phyloP scores from a whole-genome alignment of 2,797 vertebrate species.

The Lepilemur ruficaudatus region DNA sequence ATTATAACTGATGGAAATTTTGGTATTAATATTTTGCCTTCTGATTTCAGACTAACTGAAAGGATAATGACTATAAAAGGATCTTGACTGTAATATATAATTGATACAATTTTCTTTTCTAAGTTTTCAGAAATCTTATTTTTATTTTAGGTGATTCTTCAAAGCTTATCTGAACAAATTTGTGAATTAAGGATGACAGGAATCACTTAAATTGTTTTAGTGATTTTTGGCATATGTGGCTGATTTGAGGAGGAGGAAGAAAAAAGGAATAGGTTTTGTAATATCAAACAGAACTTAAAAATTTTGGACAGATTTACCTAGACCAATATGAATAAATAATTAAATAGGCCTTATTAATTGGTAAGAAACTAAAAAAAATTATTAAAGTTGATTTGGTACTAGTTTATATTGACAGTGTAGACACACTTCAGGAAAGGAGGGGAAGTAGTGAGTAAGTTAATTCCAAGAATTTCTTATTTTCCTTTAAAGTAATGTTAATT shows the following conservation, averaged over 20 bases:
- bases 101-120: neutral
- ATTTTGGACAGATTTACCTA: neutral
- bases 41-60: conserved; percentile 22
- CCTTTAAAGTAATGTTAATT: neutral
- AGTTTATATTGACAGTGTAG: neutral
- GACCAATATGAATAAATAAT: neutral
- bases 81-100: neutral
- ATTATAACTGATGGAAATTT: conserved; percentile 13
- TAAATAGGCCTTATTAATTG: neutral
- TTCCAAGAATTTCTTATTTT: neutral
- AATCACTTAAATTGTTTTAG: conserved; percentile 21
- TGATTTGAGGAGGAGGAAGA: neutral
- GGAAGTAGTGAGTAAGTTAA: neutral
- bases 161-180: conserved; percentile 4
- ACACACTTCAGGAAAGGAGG: neutral
- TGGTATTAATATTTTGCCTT: neutral
- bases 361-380: neutral
- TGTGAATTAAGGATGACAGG: conserved; percentile 6
- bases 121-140: conserved; percentile 3
- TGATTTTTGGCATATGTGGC: neutral
- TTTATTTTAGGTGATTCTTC: conserved; percentile 21
- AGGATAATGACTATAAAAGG: conserved; percentile 32
- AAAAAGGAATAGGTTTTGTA: neutral
- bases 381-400: neutral
- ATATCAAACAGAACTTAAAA: neutral